Conservation (phyloP, 2,888 invertebrate genomes). For the Chrysodeixis includens region DNA sequence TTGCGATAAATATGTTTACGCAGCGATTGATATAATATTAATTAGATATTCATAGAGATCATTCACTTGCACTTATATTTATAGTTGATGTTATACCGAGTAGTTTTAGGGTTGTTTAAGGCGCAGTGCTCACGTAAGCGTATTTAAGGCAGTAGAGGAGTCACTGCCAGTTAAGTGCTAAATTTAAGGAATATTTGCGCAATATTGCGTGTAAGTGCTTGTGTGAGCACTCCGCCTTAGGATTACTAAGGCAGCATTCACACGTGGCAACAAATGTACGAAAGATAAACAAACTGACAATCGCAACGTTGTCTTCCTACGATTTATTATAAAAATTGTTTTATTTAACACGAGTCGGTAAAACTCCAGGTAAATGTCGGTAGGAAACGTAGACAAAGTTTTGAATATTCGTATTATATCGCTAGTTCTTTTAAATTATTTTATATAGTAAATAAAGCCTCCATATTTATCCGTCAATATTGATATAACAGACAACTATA, state of each 20-base stretch:
- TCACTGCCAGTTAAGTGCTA: neutral
- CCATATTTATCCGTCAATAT: conserved; percentile 10
- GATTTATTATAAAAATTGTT: conserved; percentile 20
- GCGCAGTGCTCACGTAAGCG: conserved; percentile 11
- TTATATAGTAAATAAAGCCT: neutral
- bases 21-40: conserved; percentile 48
- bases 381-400: neutral
- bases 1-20: conserved; percentile 55
- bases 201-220: neutral
- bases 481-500: conserved; percentile 46
- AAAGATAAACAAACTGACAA: conserved; percentile 11
- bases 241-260: conserved; percentile 39
- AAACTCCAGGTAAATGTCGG: conserved; percentile 29
- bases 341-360: conserved; percentile 27
- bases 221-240: conserved; percentile 12
- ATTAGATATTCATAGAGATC: conserved; percentile 33
- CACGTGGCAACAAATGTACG: conserved; percentile 15
- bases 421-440: conserved; percentile 1
- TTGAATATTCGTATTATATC: neutral
- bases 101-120: conserved; percentile 18
- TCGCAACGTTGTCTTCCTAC: conserved; percentile 14
- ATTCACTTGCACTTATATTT: conserved; percentile 55
- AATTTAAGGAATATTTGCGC: neutral
- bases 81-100: conserved; percentile 48
- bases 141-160: neutral